Conservation (phyloP, 2,797 vertebrate genomes). For the Artibeus lituratus region DNA sequence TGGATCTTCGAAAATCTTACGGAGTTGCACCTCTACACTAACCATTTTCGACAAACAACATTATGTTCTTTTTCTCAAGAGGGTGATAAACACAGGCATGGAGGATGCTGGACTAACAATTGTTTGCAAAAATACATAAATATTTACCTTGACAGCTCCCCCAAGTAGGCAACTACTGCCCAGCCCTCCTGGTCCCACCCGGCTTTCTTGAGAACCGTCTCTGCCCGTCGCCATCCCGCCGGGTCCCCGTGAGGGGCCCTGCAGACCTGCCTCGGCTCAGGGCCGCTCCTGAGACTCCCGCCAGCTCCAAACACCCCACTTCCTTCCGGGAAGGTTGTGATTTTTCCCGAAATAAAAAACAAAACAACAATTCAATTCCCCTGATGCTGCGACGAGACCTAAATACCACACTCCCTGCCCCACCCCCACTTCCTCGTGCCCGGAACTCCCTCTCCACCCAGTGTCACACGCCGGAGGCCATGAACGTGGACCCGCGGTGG, state of each 20-base stretch:
- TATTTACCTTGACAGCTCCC: constrained; percentile 40
- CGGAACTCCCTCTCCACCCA: neutral
- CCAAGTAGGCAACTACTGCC: neutral
- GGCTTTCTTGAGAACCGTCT: neutral
- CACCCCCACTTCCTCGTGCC: neutral
- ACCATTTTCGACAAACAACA: neutral
- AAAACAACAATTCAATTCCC: neutral
- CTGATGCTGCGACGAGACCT: neutral
- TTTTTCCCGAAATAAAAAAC: neutral
- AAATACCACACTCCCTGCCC: neutral
- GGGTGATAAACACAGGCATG: neutral
- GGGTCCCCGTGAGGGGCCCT: neutral
- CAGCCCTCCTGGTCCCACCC: neutral
- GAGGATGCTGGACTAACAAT: constrained; percentile 10
- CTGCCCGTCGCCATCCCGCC: neutral
- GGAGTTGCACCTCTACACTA: neutral
- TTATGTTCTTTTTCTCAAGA: constrained; percentile 16
- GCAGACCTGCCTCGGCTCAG: neutral
- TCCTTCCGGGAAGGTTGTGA: neutral
- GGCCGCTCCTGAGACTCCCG: neutral
- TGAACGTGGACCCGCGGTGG: neutral
- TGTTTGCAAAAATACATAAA: constrained; percentile 66
- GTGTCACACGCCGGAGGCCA: neutral
- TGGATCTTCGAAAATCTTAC: neutral
- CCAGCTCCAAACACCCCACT: neutral